These are phyloP conservation scores for Metalampra italica DNA, from an alignment of 2,888 invertebrate species.

Conservation along the genomic window DNA sequence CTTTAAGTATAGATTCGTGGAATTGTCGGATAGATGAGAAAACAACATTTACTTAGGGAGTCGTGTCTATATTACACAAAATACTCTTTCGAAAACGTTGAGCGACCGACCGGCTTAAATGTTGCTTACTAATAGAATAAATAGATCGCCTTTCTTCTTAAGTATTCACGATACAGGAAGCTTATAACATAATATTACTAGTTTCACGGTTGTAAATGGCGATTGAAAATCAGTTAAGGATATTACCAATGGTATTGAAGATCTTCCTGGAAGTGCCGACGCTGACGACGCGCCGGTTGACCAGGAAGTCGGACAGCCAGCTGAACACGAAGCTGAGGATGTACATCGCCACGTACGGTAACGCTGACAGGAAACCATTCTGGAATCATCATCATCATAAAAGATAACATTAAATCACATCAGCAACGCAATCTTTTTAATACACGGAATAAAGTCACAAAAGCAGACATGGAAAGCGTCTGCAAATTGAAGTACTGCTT, in stretches of 20 bases:
- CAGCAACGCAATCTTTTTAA: too few species aligned
- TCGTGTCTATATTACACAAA: too few species aligned
- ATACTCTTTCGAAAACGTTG: neutral
- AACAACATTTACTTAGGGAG: neutral
- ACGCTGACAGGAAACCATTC: conserved; percentile 83
- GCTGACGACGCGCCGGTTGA: conserved; percentile 73
- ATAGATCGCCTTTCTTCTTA: too few species aligned
- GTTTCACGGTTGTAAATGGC: too few species aligned
- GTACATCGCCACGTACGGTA: conserved; percentile 88
- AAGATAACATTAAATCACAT: neutral
- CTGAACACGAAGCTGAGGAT: conserved; percentile 85
- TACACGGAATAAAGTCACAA: too few species aligned
- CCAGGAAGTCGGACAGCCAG: conserved; percentile 61
- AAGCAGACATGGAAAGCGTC: too few species aligned
- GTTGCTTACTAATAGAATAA: too few species aligned
- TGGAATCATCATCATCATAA: conserved; percentile 32
- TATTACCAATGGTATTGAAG: conserved; percentile 82
- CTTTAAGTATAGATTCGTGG: neutral
- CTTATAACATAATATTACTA: too few species aligned
- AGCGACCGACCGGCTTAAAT: too few species aligned
- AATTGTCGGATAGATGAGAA: neutral
- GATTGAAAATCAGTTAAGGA: neutral
- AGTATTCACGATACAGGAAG: too few species aligned
- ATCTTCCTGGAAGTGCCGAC: conserved; percentile 80
- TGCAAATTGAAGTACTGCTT: too few species aligned